These are phyloP conservation scores for Trematomus loennbergii DNA, from an alignment of 2,113 vertebrate genomes.

Conservation along the genomic window DNA sequence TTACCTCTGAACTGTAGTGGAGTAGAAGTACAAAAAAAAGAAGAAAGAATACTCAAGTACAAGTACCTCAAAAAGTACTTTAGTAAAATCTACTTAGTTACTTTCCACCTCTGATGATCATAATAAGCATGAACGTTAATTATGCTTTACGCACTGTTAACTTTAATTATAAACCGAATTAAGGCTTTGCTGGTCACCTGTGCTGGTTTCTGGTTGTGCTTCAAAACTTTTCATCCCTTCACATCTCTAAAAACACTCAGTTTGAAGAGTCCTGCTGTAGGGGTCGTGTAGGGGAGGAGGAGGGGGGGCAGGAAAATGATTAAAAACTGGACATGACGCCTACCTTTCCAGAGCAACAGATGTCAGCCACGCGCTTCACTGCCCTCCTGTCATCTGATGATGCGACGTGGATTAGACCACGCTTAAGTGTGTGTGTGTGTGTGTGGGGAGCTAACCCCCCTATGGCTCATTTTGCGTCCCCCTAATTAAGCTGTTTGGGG, in stretches of 20 bases:
- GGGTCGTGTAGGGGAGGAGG: too few species aligned
- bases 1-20: too few species aligned
- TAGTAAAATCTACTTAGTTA: too few species aligned
- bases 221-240: conserved; percentile 38
- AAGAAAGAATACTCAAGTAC: too few species aligned
- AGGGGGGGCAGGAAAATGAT: conserved; percentile 6
- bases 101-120: too few species aligned
- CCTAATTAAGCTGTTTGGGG: not conserved
- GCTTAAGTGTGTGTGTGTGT: conserved; percentile 31
- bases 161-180: conserved; percentile 5
- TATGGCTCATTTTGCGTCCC: not conserved
- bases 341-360: conserved; percentile 79
- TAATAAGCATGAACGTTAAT: too few species aligned
- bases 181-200: conserved; percentile 36
- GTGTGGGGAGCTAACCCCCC: not conserved
- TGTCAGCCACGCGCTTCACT: conserved; percentile 77
- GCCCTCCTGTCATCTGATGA: conserved; percentile 69
- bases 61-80: too few species aligned
- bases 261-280: too few species aligned
- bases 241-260: not conserved
- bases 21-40: too few species aligned
- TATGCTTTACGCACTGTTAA: not conserved
- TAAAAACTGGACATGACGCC: conserved; percentile 54
- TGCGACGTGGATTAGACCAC: conserved; percentile 69
- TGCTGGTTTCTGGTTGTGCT: not conserved